Percentiles rank a stretch among this genome's conserved stretches.
Conservation (phyloP, 2,888 invertebrate genomes). For the Ethmia dodecea region DNA sequence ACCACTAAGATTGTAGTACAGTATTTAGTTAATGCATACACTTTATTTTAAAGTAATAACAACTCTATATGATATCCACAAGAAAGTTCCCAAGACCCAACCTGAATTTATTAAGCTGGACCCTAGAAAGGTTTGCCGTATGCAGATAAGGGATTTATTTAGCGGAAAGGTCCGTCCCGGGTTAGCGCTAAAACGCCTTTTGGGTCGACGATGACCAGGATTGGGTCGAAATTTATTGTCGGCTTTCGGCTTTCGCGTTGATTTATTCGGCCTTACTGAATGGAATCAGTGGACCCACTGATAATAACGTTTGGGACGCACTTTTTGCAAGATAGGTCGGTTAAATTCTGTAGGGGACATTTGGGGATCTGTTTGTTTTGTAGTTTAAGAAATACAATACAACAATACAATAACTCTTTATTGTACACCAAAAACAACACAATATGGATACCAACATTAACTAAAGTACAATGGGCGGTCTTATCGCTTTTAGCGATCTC, state of each 20-base stretch:
- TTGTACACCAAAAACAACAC: no score
- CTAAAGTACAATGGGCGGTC: no score
- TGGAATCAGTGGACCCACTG: conserved; percentile 11
- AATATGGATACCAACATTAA: no score
- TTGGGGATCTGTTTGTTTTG: no score
- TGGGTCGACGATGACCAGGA: conserved; percentile 73
- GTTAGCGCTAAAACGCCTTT: conserved; percentile 68
- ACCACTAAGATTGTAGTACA: no score
- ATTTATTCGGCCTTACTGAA: conserved; percentile 56
- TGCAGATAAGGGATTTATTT: conserved; percentile 79
- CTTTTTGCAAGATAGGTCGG: conserved; percentile 12
- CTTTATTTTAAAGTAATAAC: no score
- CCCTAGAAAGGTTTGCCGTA: conserved; percentile 78
- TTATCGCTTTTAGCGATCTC: no score
- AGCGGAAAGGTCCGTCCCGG: conserved; percentile 76
- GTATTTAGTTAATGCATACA: no score
- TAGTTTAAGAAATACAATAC: no score
- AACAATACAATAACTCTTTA: no score
- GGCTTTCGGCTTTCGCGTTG: conserved; percentile 67
- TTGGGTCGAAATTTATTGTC: conserved; percentile 71
- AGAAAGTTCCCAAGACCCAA: conserved; percentile 69
- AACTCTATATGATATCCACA: conserved; percentile 39
- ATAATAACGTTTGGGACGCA: conserved; percentile 9
- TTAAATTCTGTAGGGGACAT: conserved; percentile 2
- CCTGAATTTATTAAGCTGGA: conserved; percentile 78